Conservation (phyloP, 2,797 vertebrate genomes). For the Hephaestus fuliginosus region DNA sequence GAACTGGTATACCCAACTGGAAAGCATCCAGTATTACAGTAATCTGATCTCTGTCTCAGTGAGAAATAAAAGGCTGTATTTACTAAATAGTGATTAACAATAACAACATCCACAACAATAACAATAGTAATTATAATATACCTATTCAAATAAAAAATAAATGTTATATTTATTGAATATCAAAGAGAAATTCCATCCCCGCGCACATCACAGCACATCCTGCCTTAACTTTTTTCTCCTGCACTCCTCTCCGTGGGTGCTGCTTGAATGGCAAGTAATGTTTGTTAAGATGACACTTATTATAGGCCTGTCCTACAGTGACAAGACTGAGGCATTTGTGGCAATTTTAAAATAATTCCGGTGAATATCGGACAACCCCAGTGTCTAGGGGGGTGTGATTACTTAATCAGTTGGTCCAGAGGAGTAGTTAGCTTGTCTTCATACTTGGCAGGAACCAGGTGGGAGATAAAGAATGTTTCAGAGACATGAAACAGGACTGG, state of each 20-base stretch:
- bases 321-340: not conserved
- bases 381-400: not conserved
- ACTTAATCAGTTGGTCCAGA: conserved; percentile 6
- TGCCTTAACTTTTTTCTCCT: not conserved
- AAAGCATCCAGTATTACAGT: not conserved
- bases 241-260: not conserved
- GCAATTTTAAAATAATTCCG: conserved; percentile 11
- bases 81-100: not conserved
- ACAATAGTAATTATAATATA: not conserved
- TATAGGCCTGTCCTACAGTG: not conserved
- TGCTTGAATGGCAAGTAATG: not conserved
- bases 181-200: not conserved
- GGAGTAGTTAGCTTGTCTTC: not conserved
- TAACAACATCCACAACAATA: too few species aligned
- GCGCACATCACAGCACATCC: not conserved
- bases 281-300: conserved; percentile 2
- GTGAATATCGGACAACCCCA: not conserved
- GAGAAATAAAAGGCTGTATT: not conserved
- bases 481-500: not conserved
- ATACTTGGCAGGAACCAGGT: not conserved
- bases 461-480: not conserved
- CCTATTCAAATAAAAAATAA: not conserved
- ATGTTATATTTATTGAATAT: not conserved
- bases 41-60: not conserved
- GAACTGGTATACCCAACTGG: not conserved